A percentile compares a stretch with the other conserved stretches of the same genome.
Conservation (phyloP, 2,797 vertebrate species). For the Sarcophilus harrisii region DNA sequence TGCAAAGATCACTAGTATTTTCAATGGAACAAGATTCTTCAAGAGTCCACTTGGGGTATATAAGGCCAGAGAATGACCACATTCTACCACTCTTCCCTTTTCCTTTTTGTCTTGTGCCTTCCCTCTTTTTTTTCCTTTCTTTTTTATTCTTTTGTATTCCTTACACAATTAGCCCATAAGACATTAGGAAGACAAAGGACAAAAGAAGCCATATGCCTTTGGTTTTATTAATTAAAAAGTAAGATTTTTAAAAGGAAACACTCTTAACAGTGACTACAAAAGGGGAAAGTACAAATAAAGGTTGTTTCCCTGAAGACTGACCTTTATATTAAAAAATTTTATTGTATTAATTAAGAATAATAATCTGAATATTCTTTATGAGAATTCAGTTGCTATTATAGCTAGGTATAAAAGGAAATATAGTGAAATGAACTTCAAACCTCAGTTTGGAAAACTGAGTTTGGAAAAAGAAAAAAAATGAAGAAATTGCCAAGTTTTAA, state of each 20-base stretch:
- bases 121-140: neutral
- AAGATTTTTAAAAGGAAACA: conserved; percentile 9
- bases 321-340: neutral
- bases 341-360: neutral
- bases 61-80: neutral
- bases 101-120: neutral
- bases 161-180: neutral
- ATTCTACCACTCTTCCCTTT: neutral
- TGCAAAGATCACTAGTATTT: neutral
- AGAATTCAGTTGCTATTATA: neutral
- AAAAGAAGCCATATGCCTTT: too few species aligned
- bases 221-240: neutral
- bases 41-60: neutral
- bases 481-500: conserved; percentile 23
- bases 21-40: neutral
- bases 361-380: neutral
- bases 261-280: neutral
- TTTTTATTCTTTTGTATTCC: neutral
- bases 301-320: neutral
- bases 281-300: neutral
- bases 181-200: rapidly evolving
- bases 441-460: neutral
- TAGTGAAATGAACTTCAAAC: neutral
- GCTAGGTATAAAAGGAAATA: conserved; percentile 5
- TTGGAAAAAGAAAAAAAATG: conserved; percentile 11